Percentiles rank a stretch among this genome's conserved stretches.
phyloP scores from a whole-genome alignment of 2,113 vertebrate species.

The Oreochromis niloticus region DNA sequence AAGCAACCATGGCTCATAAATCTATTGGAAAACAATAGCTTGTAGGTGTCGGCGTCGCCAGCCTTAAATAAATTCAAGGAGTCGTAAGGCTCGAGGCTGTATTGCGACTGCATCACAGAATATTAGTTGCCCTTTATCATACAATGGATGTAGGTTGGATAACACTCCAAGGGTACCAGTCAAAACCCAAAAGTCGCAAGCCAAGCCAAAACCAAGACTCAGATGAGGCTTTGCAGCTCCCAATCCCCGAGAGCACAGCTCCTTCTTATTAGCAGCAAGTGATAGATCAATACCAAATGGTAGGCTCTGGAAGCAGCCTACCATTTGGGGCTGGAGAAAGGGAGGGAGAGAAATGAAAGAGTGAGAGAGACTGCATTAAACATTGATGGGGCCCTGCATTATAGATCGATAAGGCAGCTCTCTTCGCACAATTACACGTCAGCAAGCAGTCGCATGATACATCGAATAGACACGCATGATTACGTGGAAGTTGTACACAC shows the following conservation, averaged over 20 bases:
- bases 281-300: conserved; percentile 66
- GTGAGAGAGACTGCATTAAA: conserved; percentile 66
- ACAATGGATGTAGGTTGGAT: background rate
- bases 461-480: conserved; percentile 40
- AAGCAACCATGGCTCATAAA: conserved; percentile 35
- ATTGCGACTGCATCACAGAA: background rate
- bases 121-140: conserved; percentile 14
- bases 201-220: background rate
- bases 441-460: conserved; percentile 49
- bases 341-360: conserved; percentile 29
- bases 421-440: conserved; percentile 73
- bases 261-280: conserved; percentile 56
- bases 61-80: conserved; percentile 29
- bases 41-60: conserved; percentile 16
- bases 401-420: conserved; percentile 62
- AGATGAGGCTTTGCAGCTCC: background rate
- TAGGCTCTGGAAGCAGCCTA: conserved; percentile 15
- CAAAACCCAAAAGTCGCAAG: conserved; percentile 3
- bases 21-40: conserved; percentile 54
- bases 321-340: background rate
- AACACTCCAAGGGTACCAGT: background rate
- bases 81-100: background rate
- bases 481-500: background rate
- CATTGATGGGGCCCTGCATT: conserved; percentile 64
- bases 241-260: conserved; percentile 27